A percentile compares a stretch with the other conserved stretches of the same genome.
These are phyloP conservation scores for Callinectes sapidus DNA, from an alignment of 2,888 invertebrate genomes.

Conservation along the genomic window DNA sequence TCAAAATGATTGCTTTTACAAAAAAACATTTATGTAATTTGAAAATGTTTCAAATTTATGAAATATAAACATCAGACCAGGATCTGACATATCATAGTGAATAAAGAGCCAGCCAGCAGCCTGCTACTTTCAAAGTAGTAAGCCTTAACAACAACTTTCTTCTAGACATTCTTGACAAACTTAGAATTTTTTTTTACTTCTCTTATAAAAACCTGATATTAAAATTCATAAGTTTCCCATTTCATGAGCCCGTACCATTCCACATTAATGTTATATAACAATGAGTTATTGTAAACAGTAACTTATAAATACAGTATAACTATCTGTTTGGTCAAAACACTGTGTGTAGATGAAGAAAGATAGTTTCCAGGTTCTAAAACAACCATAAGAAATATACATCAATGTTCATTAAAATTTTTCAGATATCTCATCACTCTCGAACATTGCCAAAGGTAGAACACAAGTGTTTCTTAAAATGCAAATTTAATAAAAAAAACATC, in stretches of 20 bases:
- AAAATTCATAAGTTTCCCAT: background rate
- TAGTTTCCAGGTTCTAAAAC: constrained; percentile 27
- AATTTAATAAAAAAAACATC: background rate
- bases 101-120: background rate
- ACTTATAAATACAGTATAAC: background rate
- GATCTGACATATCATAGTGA: background rate
- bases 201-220: background rate
- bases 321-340: background rate
- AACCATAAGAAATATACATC: constrained; percentile 32
- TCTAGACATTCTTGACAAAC: background rate
- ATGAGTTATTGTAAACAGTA: background rate
- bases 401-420: background rate
- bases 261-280: background rate
- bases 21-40: background rate
- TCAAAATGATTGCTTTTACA: background rate
- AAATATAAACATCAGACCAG: background rate
- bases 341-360: background rate
- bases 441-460: background rate
- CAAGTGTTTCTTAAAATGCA: background rate
- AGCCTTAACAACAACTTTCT: background rate
- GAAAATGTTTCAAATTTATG: background rate
- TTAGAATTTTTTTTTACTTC: background rate
- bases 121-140: background rate
- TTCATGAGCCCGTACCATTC: background rate
- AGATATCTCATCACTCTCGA: background rate